Evolutionary conservation across 2,797 vertebrate genomes (phyloP).

Genomic region (Parotocinclus haroldoi): DNA sequence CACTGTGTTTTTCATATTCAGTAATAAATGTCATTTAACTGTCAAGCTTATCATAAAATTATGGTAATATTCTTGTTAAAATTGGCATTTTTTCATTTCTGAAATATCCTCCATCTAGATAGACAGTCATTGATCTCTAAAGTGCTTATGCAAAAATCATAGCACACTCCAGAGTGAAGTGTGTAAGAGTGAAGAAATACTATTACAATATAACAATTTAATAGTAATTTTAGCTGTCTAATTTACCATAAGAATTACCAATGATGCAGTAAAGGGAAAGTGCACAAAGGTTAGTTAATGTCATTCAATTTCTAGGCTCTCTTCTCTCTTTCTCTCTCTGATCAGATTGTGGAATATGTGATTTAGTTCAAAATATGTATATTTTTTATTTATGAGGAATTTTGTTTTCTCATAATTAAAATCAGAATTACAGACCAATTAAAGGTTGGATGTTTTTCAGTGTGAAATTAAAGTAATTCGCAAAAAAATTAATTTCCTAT

Average conservation of each 20-base stretch:
- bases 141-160: constrained; percentile 48
- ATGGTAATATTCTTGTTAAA: constrained; percentile 32
- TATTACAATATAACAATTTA: constrained; percentile 54
- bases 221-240: constrained; percentile 46
- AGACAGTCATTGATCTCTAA: constrained; percentile 31
- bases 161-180: constrained; percentile 40
- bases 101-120: not conserved
- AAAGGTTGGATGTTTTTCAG: too few relatives aligned
- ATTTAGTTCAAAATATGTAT: too few relatives aligned
- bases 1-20: constrained; percentile 14
- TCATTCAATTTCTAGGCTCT: too few relatives aligned
- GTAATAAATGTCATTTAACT: constrained; percentile 38
- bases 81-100: constrained; percentile 24
- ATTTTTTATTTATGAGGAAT: too few relatives aligned
- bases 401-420: too few relatives aligned
- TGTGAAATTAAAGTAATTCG: too few relatives aligned
- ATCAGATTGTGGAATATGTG: too few relatives aligned
- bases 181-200: constrained; percentile 47
- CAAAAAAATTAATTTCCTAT: too few relatives aligned
- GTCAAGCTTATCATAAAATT: constrained; percentile 33
- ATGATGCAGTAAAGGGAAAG: constrained; percentile 28
- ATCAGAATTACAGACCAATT: too few relatives aligned
- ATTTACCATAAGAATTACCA: constrained; percentile 49
- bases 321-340: too few relatives aligned
- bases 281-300: constrained; percentile 41